Evolutionary conservation across 2,113 vertebrate species (phyloP).

Genomic region (Symphodus melops): DNA sequence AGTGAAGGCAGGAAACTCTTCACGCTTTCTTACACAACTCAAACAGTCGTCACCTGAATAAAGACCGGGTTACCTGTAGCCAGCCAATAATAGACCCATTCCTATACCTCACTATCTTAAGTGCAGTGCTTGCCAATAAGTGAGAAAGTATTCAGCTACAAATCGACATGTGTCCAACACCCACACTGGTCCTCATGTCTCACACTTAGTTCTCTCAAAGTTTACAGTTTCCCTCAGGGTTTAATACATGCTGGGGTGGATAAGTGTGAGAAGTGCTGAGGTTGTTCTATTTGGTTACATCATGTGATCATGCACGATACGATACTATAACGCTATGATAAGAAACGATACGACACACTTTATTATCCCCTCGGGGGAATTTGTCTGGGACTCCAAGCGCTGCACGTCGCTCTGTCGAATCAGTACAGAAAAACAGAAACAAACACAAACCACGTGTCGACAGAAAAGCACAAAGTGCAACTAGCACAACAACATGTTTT

Average conservation of each 20-base stretch:
- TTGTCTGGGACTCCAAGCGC: no score
- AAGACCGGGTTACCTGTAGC: conserved; percentile 9
- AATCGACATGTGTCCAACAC: conserved; percentile 22
- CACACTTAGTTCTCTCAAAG: conserved; percentile 23
- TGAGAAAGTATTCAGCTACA: conserved; percentile 48
- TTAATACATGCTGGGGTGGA: conserved; percentile 22
- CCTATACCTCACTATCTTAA: conserved; percentile 8
- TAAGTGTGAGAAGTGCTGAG: conserved; percentile 17
- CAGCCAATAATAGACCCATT: conserved; percentile 38
- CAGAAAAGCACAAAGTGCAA: no score
- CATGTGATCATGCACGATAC: background rate
- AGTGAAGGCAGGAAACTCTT: conserved; percentile 53
- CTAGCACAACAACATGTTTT: no score
- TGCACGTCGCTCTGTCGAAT: no score
- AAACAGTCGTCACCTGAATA: conserved; percentile 55
- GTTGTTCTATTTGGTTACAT: conserved; percentile 23
- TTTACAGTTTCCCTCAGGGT: conserved; percentile 37
- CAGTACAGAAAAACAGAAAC: no score
- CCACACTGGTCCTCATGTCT: conserved; percentile 25
- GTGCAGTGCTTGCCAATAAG: conserved; percentile 16
- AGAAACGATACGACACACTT: no score
- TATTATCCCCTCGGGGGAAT: no score
- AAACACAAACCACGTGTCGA: no score
- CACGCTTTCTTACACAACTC: conserved; percentile 54
- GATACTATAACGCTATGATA: no score